Percentiles rank a stretch among this genome's conserved stretches.
Evolutionary conservation across 1,140 invertebrate species (phyloP).

Genomic region (Episyrphus balteatus): DNA sequence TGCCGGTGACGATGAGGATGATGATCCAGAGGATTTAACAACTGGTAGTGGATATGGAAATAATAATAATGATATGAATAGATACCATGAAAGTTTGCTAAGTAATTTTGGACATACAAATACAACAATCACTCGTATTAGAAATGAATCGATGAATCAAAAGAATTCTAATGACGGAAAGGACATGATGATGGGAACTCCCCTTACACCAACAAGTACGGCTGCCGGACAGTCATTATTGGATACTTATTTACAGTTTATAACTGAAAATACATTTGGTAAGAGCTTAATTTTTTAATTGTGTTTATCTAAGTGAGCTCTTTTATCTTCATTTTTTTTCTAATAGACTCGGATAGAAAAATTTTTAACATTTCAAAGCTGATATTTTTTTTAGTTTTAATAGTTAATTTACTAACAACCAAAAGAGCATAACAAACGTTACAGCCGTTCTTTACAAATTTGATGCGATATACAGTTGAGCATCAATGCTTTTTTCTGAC

Average conservation of each 20-base stretch:
- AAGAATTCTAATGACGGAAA: conserved; percentile 47
- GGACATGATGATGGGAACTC: conserved; percentile 27
- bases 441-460: no score
- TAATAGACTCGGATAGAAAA: no score
- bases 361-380: no score
- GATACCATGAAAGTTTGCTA: conserved; percentile 30
- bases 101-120: conserved; percentile 46
- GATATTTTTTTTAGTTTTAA: no score
- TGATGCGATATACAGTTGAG: no score
- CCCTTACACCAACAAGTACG: conserved; percentile 33
- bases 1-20: conserved; percentile 27
- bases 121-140: conserved; percentile 42
- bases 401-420: no score
- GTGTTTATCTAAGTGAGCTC: no score
- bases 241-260: conserved; percentile 74
- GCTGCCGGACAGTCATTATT: conserved; percentile 58
- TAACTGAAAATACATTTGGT: conserved; percentile 66
- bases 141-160: conserved; percentile 43
- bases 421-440: no score
- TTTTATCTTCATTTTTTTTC: no score
- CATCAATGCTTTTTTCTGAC: no score
- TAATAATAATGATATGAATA: conserved; percentile 21
- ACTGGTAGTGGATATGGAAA: conserved; percentile 38
- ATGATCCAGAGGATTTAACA: conserved; percentile 72
- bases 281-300: no score